phyloP scores from a whole-genome alignment of 2,113 vertebrate genomes.

The Sterna hirundo region DNA sequence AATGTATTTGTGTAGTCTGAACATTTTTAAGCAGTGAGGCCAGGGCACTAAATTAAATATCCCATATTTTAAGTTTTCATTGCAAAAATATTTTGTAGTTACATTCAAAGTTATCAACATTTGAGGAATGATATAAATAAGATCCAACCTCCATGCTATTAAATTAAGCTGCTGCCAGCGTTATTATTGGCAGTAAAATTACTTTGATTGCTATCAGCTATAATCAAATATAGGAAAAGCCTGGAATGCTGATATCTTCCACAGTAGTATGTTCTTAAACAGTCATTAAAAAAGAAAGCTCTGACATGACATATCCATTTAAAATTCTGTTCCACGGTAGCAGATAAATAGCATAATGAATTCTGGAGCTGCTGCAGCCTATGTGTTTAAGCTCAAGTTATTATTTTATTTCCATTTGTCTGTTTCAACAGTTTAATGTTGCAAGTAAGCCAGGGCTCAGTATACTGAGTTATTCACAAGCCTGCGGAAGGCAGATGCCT shows the following conservation, averaged over 20 bases:
- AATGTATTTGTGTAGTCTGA: neutral
- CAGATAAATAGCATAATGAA: slow-evolving; percentile 52
- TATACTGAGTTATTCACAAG: slow-evolving; percentile 17
- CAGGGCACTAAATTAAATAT: neutral
- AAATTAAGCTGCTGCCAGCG: slow-evolving; percentile 59
- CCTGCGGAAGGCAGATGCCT: neutral
- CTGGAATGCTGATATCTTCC: slow-evolving; percentile 63
- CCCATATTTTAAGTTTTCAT: slow-evolving; percentile 7
- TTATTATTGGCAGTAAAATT: slow-evolving; percentile 79
- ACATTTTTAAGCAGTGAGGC: neutral
- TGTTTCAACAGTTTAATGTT: slow-evolving; percentile 33
- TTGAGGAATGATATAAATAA: slow-evolving; percentile 71
- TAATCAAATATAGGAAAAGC: slow-evolving; percentile 81
- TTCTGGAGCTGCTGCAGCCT: slow-evolving; percentile 19
- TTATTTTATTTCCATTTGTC: slow-evolving; percentile 50
- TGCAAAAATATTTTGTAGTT: neutral
- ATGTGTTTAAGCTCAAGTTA: slow-evolving; percentile 17
- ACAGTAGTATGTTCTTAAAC: slow-evolving; percentile 33
- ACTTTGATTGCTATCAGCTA: slow-evolving; percentile 78
- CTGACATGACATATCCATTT: slow-evolving; percentile 47
- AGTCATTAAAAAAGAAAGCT: slow-evolving; percentile 30
- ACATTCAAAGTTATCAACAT: slow-evolving; percentile 2
- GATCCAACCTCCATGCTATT: slow-evolving; percentile 61
- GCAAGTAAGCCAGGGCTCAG: neutral
- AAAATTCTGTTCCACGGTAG: slow-evolving; percentile 60